Evolutionary conservation across 2,888 invertebrate genomes (phyloP).

Genomic region (Hoplodrina ambigua): DNA sequence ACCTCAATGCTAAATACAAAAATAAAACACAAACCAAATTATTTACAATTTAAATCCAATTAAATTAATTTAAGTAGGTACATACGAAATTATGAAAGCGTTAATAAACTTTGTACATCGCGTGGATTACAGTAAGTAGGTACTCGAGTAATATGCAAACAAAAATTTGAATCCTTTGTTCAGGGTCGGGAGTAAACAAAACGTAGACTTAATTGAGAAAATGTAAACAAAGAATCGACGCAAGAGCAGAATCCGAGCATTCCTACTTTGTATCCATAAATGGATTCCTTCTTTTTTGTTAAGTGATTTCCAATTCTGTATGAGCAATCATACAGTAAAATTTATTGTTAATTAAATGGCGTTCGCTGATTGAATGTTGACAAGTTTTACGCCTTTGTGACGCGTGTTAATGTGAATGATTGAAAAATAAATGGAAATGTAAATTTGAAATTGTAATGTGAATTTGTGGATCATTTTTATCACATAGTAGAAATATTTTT

Average conservation of each 20-base stretch:
- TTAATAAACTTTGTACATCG: slow-evolving; percentile 19
- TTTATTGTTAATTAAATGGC: not conserved
- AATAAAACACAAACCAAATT: not conserved
- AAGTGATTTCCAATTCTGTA: slow-evolving; percentile 1
- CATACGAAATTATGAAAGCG: not conserved
- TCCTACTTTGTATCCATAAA: slow-evolving; percentile 36
- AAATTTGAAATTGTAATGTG: no score
- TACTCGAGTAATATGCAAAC: slow-evolving; percentile 72
- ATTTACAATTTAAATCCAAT: slow-evolving; percentile 8
- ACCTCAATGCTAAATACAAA: not conserved
- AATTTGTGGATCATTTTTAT: no score
- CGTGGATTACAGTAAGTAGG: slow-evolving; percentile 14
- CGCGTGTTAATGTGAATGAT: not conserved
- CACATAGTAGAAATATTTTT: no score
- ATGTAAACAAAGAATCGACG: slow-evolving; percentile 86
- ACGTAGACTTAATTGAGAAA: slow-evolving; percentile 88
- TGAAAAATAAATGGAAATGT: not conserved
- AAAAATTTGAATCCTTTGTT: slow-evolving; percentile 80
- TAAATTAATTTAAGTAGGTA: slow-evolving; percentile 23
- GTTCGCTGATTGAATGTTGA: slow-evolving; percentile 4
- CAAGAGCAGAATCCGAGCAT: slow-evolving; percentile 66
- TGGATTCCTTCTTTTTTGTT: slow-evolving; percentile 4
- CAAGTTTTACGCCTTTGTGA: slow-evolving; percentile 2
- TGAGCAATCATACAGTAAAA: not conserved
- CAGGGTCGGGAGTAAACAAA: slow-evolving; percentile 80